These are phyloP conservation scores for Poeciliopsis occidentalis DNA, from an alignment of 2,113 vertebrate genomes.

Conservation along the genomic window DNA sequence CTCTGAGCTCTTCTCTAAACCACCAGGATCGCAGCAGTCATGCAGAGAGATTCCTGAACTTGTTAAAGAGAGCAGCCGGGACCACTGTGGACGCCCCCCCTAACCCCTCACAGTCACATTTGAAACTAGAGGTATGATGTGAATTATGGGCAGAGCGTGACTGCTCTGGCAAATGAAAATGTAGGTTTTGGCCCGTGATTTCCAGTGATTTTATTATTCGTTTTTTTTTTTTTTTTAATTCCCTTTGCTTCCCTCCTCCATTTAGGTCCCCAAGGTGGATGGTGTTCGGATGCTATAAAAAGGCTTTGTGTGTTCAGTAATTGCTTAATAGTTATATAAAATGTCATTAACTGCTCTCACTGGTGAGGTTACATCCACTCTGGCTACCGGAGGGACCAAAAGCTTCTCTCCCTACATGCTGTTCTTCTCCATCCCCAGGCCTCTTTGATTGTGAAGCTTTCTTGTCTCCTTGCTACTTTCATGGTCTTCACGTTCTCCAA, in stretches of 20 bases:
- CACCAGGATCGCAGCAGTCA: slow-evolving; percentile 5
- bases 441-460: slow-evolving; percentile 31
- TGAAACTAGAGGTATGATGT: slow-evolving; percentile 87
- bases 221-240: slow-evolving; percentile 43
- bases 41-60: slow-evolving; percentile 76
- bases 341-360: slow-evolving; percentile 81
- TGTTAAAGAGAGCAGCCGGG: slow-evolving; percentile 71
- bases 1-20: too few species aligned
- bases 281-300: slow-evolving; percentile 82
- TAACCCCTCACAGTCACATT: slow-evolving; percentile 58
- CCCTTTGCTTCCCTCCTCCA: slow-evolving; percentile 78
- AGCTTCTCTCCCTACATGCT: slow-evolving; percentile 12
- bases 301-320: slow-evolving; percentile 89
- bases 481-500: not conserved
- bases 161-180: slow-evolving; percentile 89
- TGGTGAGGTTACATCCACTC: slow-evolving; percentile 67
- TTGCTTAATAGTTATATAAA: slow-evolving; percentile 80
- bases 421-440: slow-evolving; percentile 12
- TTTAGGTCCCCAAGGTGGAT: slow-evolving; percentile 73
- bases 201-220: slow-evolving; percentile 68
- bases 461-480: slow-evolving; percentile 2
- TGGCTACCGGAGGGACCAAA: slow-evolving; percentile 47
- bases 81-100: slow-evolving; percentile 18
- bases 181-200: slow-evolving; percentile 89
- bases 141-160: slow-evolving; percentile 82